These are phyloP conservation scores for Euglossa dilemma DNA, from an alignment of 1,140 invertebrate species.

Conservation along the genomic window DNA sequence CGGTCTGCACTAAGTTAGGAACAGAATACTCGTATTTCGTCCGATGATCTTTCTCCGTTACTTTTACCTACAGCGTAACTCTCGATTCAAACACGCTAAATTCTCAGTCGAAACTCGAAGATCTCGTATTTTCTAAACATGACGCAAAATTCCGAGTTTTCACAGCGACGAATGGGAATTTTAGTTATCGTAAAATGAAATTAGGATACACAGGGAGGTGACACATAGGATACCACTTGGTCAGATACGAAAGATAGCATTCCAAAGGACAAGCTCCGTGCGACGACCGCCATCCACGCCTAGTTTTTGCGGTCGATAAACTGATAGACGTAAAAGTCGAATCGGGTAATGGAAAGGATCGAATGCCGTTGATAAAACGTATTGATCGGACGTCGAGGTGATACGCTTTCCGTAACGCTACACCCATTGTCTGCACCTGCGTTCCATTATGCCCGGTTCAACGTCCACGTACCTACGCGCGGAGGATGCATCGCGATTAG, in stretches of 20 bases:
- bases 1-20: not conserved
- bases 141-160: not conserved
- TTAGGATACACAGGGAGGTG: too few species aligned
- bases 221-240: not conserved
- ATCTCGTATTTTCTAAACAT: not conserved
- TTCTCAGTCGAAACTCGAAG: not conserved
- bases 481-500: not conserved
- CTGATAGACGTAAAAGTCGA: not conserved
- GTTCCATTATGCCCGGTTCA: not conserved
- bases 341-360: not conserved
- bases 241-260: not conserved
- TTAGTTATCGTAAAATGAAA: not conserved
- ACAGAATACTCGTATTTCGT: slow-evolving; percentile 4
- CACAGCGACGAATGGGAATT: too few species aligned
- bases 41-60: slow-evolving; percentile 9
- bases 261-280: not conserved
- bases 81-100: not conserved
- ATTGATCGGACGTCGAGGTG: not conserved
- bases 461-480: too few species aligned
- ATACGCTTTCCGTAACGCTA: slow-evolving; percentile 5
- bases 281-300: slow-evolving; percentile 7
- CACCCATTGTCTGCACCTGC: not conserved
- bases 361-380: not conserved
- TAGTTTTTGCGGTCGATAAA: slow-evolving; percentile 25
- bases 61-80: not conserved